A percentile compares a stretch with the other conserved stretches of the same genome.
phyloP scores from a whole-genome alignment of 2,113 vertebrate species.

The Podarcis cretensis region DNA sequence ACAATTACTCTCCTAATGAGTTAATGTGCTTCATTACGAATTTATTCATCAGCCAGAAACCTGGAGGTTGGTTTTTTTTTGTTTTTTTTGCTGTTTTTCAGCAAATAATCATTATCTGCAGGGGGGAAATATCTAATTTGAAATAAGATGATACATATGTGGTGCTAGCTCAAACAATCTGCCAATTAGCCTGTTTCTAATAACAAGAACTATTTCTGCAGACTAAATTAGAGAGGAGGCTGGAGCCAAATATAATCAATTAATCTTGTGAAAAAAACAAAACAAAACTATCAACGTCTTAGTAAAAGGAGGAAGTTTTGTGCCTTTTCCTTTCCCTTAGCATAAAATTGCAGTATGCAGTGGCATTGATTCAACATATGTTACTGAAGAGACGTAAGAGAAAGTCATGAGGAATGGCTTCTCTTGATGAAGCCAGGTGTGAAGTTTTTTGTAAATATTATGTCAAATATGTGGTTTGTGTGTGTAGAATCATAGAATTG shows the following conservation, averaged over 20 bases:
- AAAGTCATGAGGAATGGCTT: no score
- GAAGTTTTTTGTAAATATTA: no score
- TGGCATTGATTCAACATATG: background rate
- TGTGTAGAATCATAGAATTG: no score
- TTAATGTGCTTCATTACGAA: background rate
- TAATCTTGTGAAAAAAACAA: background rate
- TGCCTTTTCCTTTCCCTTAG: background rate
- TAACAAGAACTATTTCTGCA: background rate
- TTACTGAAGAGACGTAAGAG: no score
- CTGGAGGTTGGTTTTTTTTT: background rate
- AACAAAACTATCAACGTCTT: background rate
- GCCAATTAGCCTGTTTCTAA: constrained; percentile 12
- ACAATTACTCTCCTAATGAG: background rate
- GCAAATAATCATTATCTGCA: background rate
- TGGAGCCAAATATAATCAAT: background rate
- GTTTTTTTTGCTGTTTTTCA: background rate
- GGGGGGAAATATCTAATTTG: constrained; percentile 2
- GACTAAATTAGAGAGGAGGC: background rate
- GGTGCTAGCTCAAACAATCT: background rate
- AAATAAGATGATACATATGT: background rate
- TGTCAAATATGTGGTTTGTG: no score
- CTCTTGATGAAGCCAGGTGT: no score
- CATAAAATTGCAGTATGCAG: background rate
- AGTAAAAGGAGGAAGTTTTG: background rate
- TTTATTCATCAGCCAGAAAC: constrained; percentile 18